Percentiles rank a stretch among this genome's conserved stretches.
Conservation (phyloP, 2,113 vertebrate genomes). For the Alethe castanea region DNA sequence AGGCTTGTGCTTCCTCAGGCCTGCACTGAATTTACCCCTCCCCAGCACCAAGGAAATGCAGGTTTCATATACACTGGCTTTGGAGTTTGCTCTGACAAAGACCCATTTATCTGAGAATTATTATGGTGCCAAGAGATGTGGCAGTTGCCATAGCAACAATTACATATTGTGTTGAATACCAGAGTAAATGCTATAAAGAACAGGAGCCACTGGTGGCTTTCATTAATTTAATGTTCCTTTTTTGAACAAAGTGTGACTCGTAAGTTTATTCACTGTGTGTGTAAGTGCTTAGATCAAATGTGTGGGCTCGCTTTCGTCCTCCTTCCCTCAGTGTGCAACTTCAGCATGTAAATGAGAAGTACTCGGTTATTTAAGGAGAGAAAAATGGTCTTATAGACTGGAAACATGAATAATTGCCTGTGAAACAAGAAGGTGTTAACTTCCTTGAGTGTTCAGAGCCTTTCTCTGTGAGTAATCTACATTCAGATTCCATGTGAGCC, state of each 20-base stretch:
- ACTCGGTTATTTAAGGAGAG: constrained; percentile 58
- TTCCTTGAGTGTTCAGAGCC: constrained; percentile 21
- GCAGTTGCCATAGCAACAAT: constrained; percentile 22
- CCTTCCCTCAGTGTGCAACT: not conserved
- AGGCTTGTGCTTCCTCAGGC: not conserved
- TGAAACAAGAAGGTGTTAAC: constrained; percentile 68
- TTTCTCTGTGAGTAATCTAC: constrained; percentile 51
- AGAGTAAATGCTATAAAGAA: constrained; percentile 41
- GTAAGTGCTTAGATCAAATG: constrained; percentile 16
- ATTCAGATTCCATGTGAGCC: constrained; percentile 21
- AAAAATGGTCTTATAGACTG: constrained; percentile 65
- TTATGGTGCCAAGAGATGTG: constrained; percentile 33
- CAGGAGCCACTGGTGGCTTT: constrained; percentile 2
- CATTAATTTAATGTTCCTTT: constrained; percentile 2
- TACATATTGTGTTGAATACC: constrained; percentile 48
- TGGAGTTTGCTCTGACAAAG: constrained; percentile 22
- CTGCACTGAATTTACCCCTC: not conserved
- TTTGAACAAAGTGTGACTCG: not conserved
- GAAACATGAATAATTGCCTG: constrained; percentile 70
- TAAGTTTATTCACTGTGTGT: constrained; percentile 23
- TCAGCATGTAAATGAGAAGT: constrained; percentile 54
- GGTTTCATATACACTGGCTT: not conserved
- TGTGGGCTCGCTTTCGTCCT: constrained; percentile 19
- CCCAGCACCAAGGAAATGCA: not conserved
- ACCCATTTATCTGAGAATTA: constrained; percentile 35